phyloP scores from a whole-genome alignment of 2,113 vertebrate genomes.

The Pachypanchax playfairii region DNA sequence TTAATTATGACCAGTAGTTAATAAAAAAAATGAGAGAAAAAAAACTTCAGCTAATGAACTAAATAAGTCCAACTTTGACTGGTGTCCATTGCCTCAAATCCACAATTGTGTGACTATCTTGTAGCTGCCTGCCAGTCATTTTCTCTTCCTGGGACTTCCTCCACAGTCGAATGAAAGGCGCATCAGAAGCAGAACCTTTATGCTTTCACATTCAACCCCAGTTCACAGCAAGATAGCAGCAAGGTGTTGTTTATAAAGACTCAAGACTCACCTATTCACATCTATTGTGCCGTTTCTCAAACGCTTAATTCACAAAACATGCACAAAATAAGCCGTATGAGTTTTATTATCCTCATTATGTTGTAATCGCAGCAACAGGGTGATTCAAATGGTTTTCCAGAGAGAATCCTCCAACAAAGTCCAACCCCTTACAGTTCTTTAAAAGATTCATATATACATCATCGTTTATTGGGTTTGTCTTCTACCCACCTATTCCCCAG shows the following conservation, averaged over 20 bases:
- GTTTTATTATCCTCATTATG: constrained; percentile 18
- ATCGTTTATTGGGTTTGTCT: background rate
- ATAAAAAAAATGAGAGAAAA: background rate
- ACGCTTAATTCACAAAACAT: background rate
- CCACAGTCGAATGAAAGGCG: background rate
- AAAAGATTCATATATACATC: background rate
- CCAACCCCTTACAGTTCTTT: background rate
- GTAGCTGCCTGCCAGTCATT: background rate
- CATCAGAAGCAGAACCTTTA: no score
- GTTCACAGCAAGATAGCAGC: background rate
- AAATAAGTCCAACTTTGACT: no score
- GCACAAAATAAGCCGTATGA: background rate
- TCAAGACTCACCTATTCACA: no score
- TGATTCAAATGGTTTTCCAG: background rate
- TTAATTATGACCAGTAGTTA: background rate
- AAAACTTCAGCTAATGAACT: background rate
- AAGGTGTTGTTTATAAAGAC: background rate
- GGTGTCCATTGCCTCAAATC: no score
- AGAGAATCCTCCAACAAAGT: background rate
- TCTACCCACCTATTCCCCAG: background rate
- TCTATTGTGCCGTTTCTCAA: no score
- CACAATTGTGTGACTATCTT: no score
- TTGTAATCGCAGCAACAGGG: background rate
- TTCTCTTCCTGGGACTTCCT: background rate
- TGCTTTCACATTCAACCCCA: background rate